Evolutionary conservation across 2,797 vertebrate species (phyloP).

Genomic region (Eremophila alpestris): DNA sequence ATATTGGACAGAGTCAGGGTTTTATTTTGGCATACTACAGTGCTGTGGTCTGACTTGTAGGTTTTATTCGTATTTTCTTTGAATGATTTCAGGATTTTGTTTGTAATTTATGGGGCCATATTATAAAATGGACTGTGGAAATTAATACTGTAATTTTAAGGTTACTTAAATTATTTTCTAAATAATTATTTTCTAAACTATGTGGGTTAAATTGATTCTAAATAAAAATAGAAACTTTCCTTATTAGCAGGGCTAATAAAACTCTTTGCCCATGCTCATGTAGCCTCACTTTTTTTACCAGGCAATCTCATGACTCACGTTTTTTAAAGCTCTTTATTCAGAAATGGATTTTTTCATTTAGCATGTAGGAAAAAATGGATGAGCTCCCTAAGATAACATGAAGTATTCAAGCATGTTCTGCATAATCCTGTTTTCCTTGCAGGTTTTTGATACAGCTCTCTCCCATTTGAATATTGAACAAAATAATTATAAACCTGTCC

Average conservation of each 20-base stretch:
- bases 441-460: not conserved
- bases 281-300: not conserved
- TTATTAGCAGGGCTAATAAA: not conserved
- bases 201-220: not conserved
- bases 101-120: not conserved
- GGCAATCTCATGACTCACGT: not conserved
- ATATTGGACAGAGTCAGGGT: not conserved
- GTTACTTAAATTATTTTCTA: not conserved
- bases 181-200: not conserved
- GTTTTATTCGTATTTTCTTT: not conserved
- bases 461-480: not conserved
- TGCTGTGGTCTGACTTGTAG: not conserved
- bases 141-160: not conserved
- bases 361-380: slow-evolving; percentile 21
- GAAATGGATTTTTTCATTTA: not conserved
- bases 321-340: not conserved
- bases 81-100: not conserved
- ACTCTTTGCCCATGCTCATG: not conserved
- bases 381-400: not conserved
- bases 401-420: slow-evolving; percentile 10
- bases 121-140: not conserved
- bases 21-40: not conserved
- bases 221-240: slow-evolving; percentile 2
- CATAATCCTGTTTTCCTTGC: slow-evolving; percentile 28
- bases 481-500: not conserved